phyloP scores from a whole-genome alignment of 2,113 vertebrate species.

The Lampris megalopsis region DNA sequence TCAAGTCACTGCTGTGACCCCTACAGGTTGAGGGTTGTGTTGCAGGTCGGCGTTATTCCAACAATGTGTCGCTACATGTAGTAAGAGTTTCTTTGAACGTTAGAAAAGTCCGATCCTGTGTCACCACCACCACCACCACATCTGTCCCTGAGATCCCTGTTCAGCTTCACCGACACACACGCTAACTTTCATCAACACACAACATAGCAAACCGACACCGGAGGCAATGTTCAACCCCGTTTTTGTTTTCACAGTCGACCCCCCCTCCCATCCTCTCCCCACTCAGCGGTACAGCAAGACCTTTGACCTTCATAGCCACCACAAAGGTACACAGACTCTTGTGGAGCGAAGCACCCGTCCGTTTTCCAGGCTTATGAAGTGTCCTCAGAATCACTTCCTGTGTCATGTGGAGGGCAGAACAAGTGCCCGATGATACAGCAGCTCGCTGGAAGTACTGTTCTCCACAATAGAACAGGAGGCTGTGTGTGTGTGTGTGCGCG shows the following conservation, averaged over 20 bases:
- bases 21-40: no score
- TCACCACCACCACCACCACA: no score
- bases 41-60: no score
- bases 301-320: constrained; percentile 32
- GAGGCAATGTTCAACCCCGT: constrained; percentile 19
- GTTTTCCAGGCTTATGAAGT: constrained; percentile 48
- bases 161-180: neutral
- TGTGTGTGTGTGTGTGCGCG: neutral
- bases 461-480: constrained; percentile 45
- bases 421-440: constrained; percentile 42
- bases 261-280: neutral
- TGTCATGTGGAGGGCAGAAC: constrained; percentile 28
- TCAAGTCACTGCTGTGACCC: no score
- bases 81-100: no score
- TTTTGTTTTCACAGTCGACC: constrained; percentile 33
- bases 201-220: constrained; percentile 17
- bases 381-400: constrained; percentile 48
- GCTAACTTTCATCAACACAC: constrained; percentile 20
- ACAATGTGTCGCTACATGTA: no score
- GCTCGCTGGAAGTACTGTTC: constrained; percentile 25
- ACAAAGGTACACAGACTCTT: constrained; percentile 14
- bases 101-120: no score
- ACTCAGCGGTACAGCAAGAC: neutral
- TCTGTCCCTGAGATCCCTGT: no score
- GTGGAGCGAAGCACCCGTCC: constrained; percentile 37